A percentile compares a stretch with the other conserved stretches of the same genome.
Evolutionary conservation across 2,797 vertebrate species (phyloP).

Genomic region (Morelia viridis): DNA sequence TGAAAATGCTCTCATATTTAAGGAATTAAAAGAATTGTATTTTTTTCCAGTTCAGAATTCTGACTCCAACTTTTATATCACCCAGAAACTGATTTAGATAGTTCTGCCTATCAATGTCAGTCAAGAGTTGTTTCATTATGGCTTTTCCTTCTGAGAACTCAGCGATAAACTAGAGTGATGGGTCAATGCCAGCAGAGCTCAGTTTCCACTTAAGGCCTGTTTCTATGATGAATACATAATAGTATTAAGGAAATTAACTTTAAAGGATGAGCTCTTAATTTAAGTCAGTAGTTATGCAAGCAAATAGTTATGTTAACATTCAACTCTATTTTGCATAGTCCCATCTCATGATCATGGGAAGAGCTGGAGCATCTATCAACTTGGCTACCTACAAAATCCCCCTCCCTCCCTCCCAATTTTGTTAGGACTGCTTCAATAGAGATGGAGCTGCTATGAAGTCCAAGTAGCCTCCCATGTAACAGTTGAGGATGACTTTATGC

Average conservation of each 20-base stretch:
- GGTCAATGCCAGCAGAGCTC: too few species aligned
- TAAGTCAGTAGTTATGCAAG: not conserved
- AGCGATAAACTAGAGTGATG: too few species aligned
- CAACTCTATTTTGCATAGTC: not conserved
- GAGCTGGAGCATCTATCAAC: not conserved
- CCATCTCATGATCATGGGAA: not conserved
- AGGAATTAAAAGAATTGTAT: not conserved
- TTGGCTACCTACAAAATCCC: not conserved
- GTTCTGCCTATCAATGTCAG: not conserved
- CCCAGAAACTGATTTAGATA: not conserved
- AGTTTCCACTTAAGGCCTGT: too few species aligned
- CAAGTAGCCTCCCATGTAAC: not conserved
- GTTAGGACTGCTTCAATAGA: not conserved
- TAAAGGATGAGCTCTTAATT: not conserved
- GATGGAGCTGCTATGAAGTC: not conserved
- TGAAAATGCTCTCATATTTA: not conserved
- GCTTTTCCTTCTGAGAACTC: too few species aligned
- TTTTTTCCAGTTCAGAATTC: not conserved
- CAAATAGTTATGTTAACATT: not conserved
- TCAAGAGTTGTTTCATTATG: not conserved
- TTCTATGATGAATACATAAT: not conserved
- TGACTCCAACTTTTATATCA: not conserved
- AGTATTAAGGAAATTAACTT: not conserved
- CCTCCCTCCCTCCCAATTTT: not conserved
- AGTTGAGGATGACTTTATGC: not conserved